Base-by-base conservation (phyloP, 2,888 invertebrate species). In the Xestia xanthographa region DNA sequence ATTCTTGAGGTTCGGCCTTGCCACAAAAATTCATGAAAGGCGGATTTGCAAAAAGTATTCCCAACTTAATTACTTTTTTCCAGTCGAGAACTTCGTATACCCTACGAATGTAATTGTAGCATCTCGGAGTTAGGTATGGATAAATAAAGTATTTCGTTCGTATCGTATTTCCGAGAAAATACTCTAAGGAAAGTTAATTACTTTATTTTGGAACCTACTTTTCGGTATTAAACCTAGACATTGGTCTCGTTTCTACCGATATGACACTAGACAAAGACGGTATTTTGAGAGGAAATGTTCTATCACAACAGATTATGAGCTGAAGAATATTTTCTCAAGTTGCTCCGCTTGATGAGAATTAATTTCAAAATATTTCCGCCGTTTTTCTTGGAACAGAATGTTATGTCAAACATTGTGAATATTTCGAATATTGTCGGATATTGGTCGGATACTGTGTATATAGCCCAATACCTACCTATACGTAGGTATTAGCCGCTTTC, bases 131-230 rank as follows among this genome's bases (percentile, higher is more conserved):
- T 62, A 43, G 14, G 56, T n/a, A 48, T 20, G 17, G 20, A 22
- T 48, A 8, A 1, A 26, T 69, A 76, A 72, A 75, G 73, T 71
- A 65, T 75, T 79, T n/a, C 22, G 48, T 79, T n/a, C 22, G 48
- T 74, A 29, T 26, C 53, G 66, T 58, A 71, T 73, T 76, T 48
- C 72, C 65, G 34, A 67, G 71, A 53, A 56, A 68, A 77, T 38
- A 48, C 38, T 69, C 45, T 50, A 66, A 50, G 66, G 34, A 66
- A 84, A 72, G 50, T 72, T 72, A 76, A 74, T 77, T 72, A 73
- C 38, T 67, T 73, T 72, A 75, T 75, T 73, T 34, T 66, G 14
- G 66, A 63, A 34, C 5, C 5, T 75, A 66, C 48, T n/a, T 73
- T 50, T 41, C 14, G n/a, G 22, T 62, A 53, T 43, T 17, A 20